These are phyloP conservation scores for Ctenomys sociabilis DNA, from an alignment of 2,113 vertebrate species.

Conservation along the genomic window DNA sequence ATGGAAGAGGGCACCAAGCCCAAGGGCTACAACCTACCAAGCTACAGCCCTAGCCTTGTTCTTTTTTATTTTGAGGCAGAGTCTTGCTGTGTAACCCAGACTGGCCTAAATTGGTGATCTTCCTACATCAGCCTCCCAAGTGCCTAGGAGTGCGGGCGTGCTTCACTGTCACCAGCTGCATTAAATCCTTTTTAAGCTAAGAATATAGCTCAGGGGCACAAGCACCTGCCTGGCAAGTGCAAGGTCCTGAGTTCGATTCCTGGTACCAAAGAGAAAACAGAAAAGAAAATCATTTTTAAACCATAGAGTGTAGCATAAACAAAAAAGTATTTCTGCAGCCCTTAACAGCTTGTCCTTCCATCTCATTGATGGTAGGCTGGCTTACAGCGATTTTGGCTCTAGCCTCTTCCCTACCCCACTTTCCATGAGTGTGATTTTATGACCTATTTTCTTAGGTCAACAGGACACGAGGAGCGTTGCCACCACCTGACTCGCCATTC, in stretches of 20 bases:
- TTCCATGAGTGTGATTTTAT: background rate
- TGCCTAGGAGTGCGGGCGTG: background rate
- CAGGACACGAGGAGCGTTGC: background rate
- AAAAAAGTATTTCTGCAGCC: background rate
- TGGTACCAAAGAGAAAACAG: no score
- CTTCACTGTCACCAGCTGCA: background rate
- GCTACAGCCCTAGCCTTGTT: background rate
- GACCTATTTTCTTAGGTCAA: conserved; percentile 20
- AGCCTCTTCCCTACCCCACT: background rate
- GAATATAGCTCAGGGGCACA: no score
- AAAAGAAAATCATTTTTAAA: background rate
- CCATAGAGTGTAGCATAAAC: background rate
- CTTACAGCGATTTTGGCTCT: background rate
- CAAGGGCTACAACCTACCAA: background rate
- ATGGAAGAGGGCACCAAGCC: background rate
- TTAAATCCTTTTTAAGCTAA: background rate
- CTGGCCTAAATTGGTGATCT: background rate
- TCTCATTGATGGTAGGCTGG: background rate
- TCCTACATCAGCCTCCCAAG: background rate
- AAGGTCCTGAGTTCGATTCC: no score
- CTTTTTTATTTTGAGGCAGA: background rate
- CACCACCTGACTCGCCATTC: background rate
- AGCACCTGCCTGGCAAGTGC: no score
- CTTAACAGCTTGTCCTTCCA: background rate
- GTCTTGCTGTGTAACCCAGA: background rate